Evolutionary conservation across 2,113 vertebrate genomes (phyloP).

Genomic region (Myiagra hebetior): DNA sequence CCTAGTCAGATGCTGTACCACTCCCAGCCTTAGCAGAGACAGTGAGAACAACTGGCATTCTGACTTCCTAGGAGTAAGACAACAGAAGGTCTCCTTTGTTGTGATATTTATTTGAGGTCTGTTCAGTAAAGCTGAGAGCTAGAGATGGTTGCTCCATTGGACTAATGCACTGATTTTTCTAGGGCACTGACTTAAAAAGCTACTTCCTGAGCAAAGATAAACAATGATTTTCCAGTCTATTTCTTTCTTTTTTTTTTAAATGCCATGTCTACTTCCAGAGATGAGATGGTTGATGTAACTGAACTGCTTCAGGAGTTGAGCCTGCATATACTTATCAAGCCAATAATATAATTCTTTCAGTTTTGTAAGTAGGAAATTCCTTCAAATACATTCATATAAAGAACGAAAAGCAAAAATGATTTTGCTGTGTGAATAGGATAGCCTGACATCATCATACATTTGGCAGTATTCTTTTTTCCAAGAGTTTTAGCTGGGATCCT

Average conservation of each 20-base stretch:
- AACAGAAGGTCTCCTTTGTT: background rate
- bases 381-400: background rate
- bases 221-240: background rate
- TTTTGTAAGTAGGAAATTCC: background rate
- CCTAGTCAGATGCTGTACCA: background rate
- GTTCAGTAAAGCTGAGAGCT: background rate
- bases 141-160: background rate
- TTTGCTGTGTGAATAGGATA: background rate
- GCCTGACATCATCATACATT: background rate
- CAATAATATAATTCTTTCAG: background rate
- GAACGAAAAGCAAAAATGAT: background rate
- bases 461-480: background rate
- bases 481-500: background rate
- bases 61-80: background rate
- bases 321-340: background rate
- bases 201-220: background rate
- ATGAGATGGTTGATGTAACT: background rate
- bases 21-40: background rate
- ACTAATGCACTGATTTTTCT: background rate
- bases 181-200: background rate
- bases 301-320: background rate
- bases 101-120: background rate
- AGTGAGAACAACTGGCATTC: background rate
- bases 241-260: background rate
- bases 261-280: background rate